These are phyloP conservation scores for Anolis apletophallus DNA, from an alignment of 2,797 vertebrate species.

Conservation along the genomic window DNA sequence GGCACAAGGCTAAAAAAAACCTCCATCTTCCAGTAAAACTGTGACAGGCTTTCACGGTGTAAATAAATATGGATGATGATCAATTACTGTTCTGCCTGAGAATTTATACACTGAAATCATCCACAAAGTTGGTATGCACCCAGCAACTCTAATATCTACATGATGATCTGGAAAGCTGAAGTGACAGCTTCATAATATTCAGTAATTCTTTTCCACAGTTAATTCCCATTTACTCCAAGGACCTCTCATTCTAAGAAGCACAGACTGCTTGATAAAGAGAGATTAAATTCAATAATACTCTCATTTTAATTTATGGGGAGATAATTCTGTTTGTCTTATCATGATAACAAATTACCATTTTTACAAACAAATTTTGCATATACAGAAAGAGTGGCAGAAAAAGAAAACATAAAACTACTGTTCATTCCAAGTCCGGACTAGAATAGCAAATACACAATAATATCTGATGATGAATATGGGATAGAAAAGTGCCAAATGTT, in stretches of 20 bases:
- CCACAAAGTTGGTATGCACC: background rate
- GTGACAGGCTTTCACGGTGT: background rate
- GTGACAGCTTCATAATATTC: slow-evolving; percentile 49
- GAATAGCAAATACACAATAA: background rate
- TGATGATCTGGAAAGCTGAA: slow-evolving; percentile 30
- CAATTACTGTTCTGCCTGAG: background rate
- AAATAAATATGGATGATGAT: slow-evolving; percentile 36
- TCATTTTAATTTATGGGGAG: slow-evolving; percentile 65
- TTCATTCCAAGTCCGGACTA: background rate
- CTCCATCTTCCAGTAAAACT: background rate
- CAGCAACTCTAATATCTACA: slow-evolving; percentile 27
- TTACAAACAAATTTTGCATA: slow-evolving; percentile 47
- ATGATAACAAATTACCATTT: slow-evolving; percentile 52
- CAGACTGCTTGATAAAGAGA: slow-evolving; percentile 35
- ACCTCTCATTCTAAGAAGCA: slow-evolving; percentile 40
- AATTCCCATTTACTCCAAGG: slow-evolving; percentile 59
- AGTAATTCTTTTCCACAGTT: slow-evolving; percentile 46
- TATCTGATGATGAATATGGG: background rate
- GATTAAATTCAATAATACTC: slow-evolving; percentile 53
- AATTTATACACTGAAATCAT: slow-evolving; percentile 38
- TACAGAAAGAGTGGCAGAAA: background rate
- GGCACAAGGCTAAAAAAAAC: background rate
- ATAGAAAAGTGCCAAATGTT: background rate
- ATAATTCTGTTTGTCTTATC: slow-evolving; percentile 56
- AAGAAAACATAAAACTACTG: background rate